phyloP scores from a whole-genome alignment of 2,888 invertebrate species.

The Perizoma affinitatum region DNA sequence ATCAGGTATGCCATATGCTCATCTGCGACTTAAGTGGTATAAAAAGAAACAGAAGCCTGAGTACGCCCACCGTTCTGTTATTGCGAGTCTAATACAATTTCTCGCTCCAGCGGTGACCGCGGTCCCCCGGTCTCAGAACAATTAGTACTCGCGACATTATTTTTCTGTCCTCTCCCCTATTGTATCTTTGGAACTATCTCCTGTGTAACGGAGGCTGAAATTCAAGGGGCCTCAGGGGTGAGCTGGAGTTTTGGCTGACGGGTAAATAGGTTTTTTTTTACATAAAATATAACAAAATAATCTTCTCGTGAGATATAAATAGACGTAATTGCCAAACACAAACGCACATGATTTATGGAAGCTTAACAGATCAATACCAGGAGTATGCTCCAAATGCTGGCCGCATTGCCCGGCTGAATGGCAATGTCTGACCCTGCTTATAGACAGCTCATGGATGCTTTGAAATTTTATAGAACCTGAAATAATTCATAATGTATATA shows the following conservation, averaged over 20 bases:
- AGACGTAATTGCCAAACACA: no score
- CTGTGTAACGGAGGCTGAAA: conserved; percentile 59
- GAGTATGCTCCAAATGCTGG: no score
- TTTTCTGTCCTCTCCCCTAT: conserved; percentile 65
- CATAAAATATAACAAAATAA: not conserved
- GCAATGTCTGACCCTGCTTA: no score
- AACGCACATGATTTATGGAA: no score
- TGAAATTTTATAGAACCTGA: no score
- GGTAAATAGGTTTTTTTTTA: conserved; percentile 3
- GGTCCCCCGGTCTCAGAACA: conserved; percentile 76
- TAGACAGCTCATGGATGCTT: no score
- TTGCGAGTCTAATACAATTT: conserved; percentile 77
- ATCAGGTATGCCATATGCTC: no score
- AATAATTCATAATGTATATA: no score
- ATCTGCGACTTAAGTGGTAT: not conserved
- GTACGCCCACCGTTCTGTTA: conserved; percentile 45
- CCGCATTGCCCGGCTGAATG: no score
- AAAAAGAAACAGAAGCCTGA: conserved; percentile 7
- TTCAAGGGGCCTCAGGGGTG: conserved; percentile 46
- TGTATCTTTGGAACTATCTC: conserved; percentile 58
- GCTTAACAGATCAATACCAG: no score
- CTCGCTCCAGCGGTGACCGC: conserved; percentile 66
- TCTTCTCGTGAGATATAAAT: no score
- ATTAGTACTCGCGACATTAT: conserved; percentile 76
- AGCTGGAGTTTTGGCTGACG: conserved; percentile 13